A percentile compares a stretch with the other conserved stretches of the same genome.
Conservation (phyloP, 2,797 vertebrate genomes). For the Bovichtus variegatus region DNA sequence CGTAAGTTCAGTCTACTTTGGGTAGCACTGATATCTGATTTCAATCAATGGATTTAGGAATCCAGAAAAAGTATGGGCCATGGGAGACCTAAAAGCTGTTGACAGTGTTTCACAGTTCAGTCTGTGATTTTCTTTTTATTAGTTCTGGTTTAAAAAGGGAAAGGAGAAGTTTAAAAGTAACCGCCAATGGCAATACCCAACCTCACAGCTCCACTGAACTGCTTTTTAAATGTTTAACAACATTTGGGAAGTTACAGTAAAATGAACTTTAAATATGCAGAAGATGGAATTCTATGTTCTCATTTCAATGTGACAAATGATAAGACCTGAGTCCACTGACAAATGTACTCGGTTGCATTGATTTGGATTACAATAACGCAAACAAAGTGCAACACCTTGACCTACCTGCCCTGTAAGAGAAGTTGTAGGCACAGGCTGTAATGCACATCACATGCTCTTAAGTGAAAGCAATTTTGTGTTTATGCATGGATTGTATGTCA, state of each 20-base stretch:
- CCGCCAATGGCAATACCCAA: background rate
- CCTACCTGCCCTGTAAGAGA: slow-evolving; percentile 1
- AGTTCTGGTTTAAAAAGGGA: slow-evolving; percentile 53
- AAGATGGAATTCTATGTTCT: slow-evolving; percentile 8
- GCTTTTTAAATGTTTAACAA: slow-evolving; percentile 19
- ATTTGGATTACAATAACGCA: slow-evolving; percentile 3
- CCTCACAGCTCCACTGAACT: slow-evolving; percentile 9
- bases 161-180: slow-evolving; percentile 15
- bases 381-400: slow-evolving; percentile 10
- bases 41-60: slow-evolving; percentile 49
- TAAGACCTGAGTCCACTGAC: slow-evolving; percentile 10
- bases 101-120: slow-evolving; percentile 38
- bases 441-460: slow-evolving; percentile 16
- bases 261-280: background rate
- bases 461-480: slow-evolving; percentile 21
- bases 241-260: slow-evolving; percentile 10
- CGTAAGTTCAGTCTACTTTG: slow-evolving; percentile 52
- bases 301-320: slow-evolving; percentile 1
- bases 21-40: slow-evolving; percentile 53
- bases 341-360: background rate
- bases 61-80: slow-evolving; percentile 36
- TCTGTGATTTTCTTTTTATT: slow-evolving; percentile 19
- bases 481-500: slow-evolving; percentile 32
- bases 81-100: slow-evolving; percentile 38
- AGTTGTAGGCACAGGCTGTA: background rate